phyloP scores from a whole-genome alignment of 2,113 vertebrate genomes.

The Hippocampus mohnikei region DNA sequence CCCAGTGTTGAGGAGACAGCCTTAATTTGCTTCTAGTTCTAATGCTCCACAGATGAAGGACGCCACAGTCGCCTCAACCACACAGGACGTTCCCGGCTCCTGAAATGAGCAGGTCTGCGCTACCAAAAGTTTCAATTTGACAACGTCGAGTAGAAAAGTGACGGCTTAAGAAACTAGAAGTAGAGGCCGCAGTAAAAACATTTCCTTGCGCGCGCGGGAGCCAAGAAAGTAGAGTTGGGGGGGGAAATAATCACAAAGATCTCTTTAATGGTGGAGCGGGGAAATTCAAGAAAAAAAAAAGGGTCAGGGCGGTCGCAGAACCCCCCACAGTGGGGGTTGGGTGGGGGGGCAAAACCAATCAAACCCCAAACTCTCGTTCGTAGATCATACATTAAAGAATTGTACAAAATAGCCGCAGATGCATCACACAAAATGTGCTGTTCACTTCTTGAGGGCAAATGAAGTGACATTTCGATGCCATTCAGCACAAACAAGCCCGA shows the following conservation, averaged over 20 bases:
- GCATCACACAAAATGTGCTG: slow-evolving; percentile 17
- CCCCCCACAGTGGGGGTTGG: slow-evolving; percentile 39
- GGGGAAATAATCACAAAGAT: slow-evolving; percentile 50
- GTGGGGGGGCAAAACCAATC: slow-evolving; percentile 34
- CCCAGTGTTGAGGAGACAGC: slow-evolving; percentile 57
- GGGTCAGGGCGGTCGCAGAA: slow-evolving; percentile 45
- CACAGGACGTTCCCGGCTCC: slow-evolving; percentile 34
- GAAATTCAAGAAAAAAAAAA: slow-evolving; percentile 31
- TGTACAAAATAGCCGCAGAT: slow-evolving; percentile 27
- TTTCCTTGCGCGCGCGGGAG: slow-evolving; percentile 48
- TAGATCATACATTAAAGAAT: slow-evolving; percentile 33
- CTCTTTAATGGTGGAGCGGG: slow-evolving; percentile 26
- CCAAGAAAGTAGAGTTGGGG: slow-evolving; percentile 24
- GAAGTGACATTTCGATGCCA: slow-evolving; percentile 28
- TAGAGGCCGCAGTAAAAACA: slow-evolving; percentile 23
- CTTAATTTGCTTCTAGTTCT: slow-evolving; percentile 61
- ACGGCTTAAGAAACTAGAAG: slow-evolving; percentile 6
- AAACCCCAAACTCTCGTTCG: slow-evolving; percentile 51
- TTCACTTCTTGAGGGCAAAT: slow-evolving; percentile 39
- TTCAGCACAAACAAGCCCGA: slow-evolving; percentile 19
- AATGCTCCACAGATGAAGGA: slow-evolving; percentile 62
- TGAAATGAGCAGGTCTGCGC: not conserved
- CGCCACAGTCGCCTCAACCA: slow-evolving; percentile 29
- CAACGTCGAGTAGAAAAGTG: slow-evolving; percentile 19
- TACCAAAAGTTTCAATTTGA: slow-evolving; percentile 12